Evolutionary conservation across 1,140 invertebrate genomes (phyloP), one percentile per base, ranked within the genome.

Genomic region (Rhyzopertha dominica): DNA sequence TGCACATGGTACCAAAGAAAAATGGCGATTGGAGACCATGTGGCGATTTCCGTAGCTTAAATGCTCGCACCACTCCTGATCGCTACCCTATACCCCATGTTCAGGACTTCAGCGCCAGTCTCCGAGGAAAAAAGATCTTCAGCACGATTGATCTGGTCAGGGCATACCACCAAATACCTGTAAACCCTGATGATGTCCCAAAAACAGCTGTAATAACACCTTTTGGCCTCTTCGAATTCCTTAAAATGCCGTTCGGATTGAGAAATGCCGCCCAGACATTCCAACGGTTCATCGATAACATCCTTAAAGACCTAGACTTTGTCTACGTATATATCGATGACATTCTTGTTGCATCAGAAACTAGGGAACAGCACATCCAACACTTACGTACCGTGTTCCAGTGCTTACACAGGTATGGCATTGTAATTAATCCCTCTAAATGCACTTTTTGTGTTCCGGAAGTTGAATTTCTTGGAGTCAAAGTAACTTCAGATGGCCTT

Each of bases 301-400:
- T 74, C 1, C 49, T 73, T 3, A 42, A 61, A 4, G 66, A 56
- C 4, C 51, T 69, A 10, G 51, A 58, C 10, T 68, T 60, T 40
- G 32, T 22, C 12, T 63, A 49, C 29, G 52, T 61, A 0, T 79
- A 73, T 48, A 26, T 78, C 0, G 75, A 78, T 49, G 76, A 78
- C 50, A 63, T 79, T 20, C 55, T 77, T 3, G 50, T 77, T 4
- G 69, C 31, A 62, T 72, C 53, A 63, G 54, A 4, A 47, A 72
- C n/a, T n/a, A n/a, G n/a, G n/a, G n/a, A n/a, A n/a, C n/a, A n/a
- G 75, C 47, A 53, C 9, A 64, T 58, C 36, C 35, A n/a, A n/a
- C n/a, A n/a, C n/a, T n/a, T n/a, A n/a, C n/a, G n/a, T n/a, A n/a
- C n/a, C n/a, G n/a, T n/a, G n/a, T n/a, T n/a, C n/a, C n/a, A n/a